Percentiles rank a stretch among this genome's conserved stretches.
Conservation (phyloP, 2,888 invertebrate species). For the Alloplasta piceator region DNA sequence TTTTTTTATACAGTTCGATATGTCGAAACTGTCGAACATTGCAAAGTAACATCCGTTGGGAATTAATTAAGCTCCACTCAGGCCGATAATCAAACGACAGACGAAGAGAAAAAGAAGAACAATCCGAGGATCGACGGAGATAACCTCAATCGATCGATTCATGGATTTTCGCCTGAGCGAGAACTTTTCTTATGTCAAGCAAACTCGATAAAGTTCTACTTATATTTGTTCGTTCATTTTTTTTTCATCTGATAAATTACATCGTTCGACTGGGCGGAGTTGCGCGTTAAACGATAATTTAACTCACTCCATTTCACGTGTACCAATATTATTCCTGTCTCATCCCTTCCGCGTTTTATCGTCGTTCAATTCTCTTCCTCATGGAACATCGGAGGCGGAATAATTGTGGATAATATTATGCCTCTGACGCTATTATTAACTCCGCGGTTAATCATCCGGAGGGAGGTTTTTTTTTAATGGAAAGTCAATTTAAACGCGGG, state of each 20-base stretch:
- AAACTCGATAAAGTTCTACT: not conserved
- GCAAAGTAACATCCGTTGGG: constrained; percentile 26
- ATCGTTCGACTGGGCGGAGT: not conserved
- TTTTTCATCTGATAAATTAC: constrained; percentile 46
- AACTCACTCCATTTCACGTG: constrained; percentile 5
- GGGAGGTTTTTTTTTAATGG: not conserved
- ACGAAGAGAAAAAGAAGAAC: not conserved
- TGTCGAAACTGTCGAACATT: constrained; percentile 41
- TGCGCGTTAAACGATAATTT: constrained; percentile 7
- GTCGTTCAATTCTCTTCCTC: not conserved
- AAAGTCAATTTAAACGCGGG: not conserved
- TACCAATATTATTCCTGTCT: constrained; percentile 34
- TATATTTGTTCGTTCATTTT: constrained; percentile 38
- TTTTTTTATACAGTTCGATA: constrained; percentile 15
- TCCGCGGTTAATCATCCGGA: not conserved
- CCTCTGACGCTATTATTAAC: constrained; percentile 16
- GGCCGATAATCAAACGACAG: not conserved
- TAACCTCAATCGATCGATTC: constrained; percentile 8
- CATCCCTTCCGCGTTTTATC: constrained; percentile 27
- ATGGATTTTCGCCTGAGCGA: not conserved
- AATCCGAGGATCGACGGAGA: not conserved
- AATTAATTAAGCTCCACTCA: constrained; percentile 13
- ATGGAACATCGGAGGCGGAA: constrained; percentile 8
- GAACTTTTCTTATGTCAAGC: not conserved
- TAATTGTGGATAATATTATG: constrained; percentile 43